Evolutionary conservation across 2,888 invertebrate genomes (phyloP), one percentile per base, ranked within the genome.

Genomic region (Serrognathus titanus): DNA sequence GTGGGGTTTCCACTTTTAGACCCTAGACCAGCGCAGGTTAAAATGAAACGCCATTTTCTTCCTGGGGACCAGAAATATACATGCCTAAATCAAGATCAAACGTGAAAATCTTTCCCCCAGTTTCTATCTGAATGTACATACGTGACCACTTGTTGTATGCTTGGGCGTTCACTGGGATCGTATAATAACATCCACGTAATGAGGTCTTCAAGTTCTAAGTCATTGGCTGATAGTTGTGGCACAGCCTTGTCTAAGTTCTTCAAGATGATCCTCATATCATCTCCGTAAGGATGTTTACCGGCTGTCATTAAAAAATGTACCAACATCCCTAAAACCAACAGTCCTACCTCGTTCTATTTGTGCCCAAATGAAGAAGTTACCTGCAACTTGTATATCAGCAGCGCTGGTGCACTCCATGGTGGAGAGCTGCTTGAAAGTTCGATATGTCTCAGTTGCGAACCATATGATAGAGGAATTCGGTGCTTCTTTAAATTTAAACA

Each of bases 251-350:
- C 68, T 31, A 76, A 60, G 55, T 77, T 75, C 49, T 70, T 69
- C 31, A 78, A 59, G 13, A 79, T 78, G 9, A 75, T 72, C 3
- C 66, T 64, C 43, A 74, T 67, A 7, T 68, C 69, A 6, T 67
- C 65, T 3, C 79, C 79, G 52, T 73, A 79, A 0, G 78, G 78
- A 64, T 79, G 79, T 3, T 69, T 63, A 1, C 79, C 79, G 8
- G 71, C 71, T 5, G 75, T 74, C 37, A 74, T 58, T n/a, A 77
- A 69, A 61, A 75, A 79, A 60, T 78, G 77, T n/a, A 76, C 65
- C 16, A 77, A 51, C 72, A 77, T 75, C 9, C 73, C 70, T 70
- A 65, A 12, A 55, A 49, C n/a, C n/a, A 39, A 45, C 1, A 9
- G 45, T 31, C 10, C 13, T 13, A 48, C 3, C 11, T 6, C 16